Evolutionary conservation across 2,113 vertebrate genomes (phyloP), one percentile per base, ranked within the genome.

Genomic region (Odocoileus virginianus): DNA sequence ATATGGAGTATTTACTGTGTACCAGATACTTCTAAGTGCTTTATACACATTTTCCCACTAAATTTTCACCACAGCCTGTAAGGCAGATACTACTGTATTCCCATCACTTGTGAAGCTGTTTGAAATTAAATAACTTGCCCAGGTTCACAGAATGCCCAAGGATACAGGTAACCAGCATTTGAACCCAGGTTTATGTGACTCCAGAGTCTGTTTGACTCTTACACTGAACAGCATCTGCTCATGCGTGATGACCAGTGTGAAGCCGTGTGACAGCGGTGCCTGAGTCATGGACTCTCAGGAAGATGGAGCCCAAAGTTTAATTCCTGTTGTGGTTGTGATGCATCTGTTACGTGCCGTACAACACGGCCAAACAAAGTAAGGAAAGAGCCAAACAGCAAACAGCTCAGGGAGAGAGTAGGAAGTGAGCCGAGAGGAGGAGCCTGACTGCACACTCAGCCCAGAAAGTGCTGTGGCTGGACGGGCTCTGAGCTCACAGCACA

Each of bases 111-210:
- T 19, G 91, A 93, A 61, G 36, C 27, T 25, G 4, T 85, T 84
- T 86, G 86, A 74, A 84, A 81, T 93, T 36, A 96, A 79, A 14
- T 71, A 36, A 76, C 76, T 91, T 96, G n/a, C 85, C 55, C 61
- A 74, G 4, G n/a, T 88, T 60, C 45, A 45, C 43, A 52, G 4
- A 43, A 36, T 76, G 17, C 47, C 76, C 74, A 83, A 7, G 47
- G 33, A 17, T 15, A 76, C 64, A 23, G 1, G 7, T 76, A 91
- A n/a, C 74, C 64, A 86, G 71, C 50, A 64, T 55, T 45, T 17
- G 52, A 90, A 50, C 74, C 57, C 64, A 54, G 40, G 43, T 87
- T 96, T 87, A 40, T 87, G 25, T 83, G 40, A 52, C 14, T 88
- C 52, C 17, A 58, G 27, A 89, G 28, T 64, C 96, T 61, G 9